Conservation (phyloP, 2,888 invertebrate species). For the Sminthurinus aureus region DNA sequence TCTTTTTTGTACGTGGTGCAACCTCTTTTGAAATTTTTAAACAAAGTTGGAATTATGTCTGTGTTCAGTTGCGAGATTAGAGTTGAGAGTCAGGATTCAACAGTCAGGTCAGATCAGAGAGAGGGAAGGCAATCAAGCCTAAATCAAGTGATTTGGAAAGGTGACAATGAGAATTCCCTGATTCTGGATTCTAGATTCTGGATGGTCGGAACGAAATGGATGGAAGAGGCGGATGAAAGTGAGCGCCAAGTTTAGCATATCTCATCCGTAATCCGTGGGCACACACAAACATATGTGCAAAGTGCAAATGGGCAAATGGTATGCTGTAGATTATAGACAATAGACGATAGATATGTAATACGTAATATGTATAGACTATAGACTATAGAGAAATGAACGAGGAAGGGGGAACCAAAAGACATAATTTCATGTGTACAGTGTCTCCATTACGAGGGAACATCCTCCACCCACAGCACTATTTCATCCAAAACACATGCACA, state of each 20-base stretch:
- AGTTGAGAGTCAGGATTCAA: no score
- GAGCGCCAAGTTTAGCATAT: constrained; percentile 26
- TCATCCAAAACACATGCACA: background rate
- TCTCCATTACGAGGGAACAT: background rate
- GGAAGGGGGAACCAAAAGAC: background rate
- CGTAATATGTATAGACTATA: no score
- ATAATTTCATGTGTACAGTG: constrained; percentile 8
- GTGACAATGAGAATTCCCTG: constrained; percentile 23
- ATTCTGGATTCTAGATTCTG: background rate
- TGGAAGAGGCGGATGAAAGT: background rate
- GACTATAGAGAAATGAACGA: background rate
- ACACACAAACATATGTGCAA: no score
- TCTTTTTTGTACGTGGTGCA: background rate
- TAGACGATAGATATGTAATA: no score
- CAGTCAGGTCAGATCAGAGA: background rate
- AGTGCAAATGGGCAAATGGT: background rate
- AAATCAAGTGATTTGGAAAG: constrained; percentile 30
- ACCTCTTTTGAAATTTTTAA: no score
- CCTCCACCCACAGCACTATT: background rate
- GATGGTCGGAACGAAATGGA: constrained; percentile 5
- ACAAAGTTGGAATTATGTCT: no score
- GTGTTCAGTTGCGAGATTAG: no score
- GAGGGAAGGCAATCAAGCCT: constrained; percentile 15
- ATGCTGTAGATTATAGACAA: no score
- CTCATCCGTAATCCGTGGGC: no score